These are phyloP conservation scores for Coreoperca whiteheadi DNA, from an alignment of 2,113 vertebrate species.

Conservation along the genomic window DNA sequence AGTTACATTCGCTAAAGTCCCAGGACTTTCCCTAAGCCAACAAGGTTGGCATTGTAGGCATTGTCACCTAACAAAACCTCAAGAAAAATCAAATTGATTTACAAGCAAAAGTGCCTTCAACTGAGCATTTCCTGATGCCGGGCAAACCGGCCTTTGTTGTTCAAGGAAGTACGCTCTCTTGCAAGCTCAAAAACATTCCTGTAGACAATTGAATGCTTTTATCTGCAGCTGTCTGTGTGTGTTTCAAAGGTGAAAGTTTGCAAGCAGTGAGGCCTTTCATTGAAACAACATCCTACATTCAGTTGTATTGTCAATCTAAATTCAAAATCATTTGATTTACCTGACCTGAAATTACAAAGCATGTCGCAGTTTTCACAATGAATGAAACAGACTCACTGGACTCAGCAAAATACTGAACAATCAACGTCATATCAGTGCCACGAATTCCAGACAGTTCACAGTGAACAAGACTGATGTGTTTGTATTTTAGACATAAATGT, in stretches of 20 bases:
- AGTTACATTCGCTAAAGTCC: neutral
- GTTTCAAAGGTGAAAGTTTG: constrained; percentile 36
- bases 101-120: constrained; percentile 20
- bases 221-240: constrained; percentile 39
- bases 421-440: neutral
- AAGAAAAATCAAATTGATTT: constrained; percentile 16
- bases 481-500: constrained; percentile 33
- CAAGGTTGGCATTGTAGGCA: neutral
- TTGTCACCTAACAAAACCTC: constrained; percentile 7
- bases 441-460: constrained; percentile 13
- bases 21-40: neutral
- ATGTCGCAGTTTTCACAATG: neutral
- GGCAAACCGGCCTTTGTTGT: constrained; percentile 57
- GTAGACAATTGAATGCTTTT: constrained; percentile 43
- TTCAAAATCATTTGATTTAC: neutral
- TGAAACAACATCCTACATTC: neutral
- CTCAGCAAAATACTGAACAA: neutral
- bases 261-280: neutral
- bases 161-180: constrained; percentile 49
- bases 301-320: neutral
- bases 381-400: neutral
- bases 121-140: constrained; percentile 37
- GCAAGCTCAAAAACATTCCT: constrained; percentile 56
- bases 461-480: constrained; percentile 30
- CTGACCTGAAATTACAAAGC: neutral